A percentile compares a stretch with the other conserved stretches of the same genome.
Conservation (phyloP, 2,888 invertebrate genomes). For the Antheraea yamamai region DNA sequence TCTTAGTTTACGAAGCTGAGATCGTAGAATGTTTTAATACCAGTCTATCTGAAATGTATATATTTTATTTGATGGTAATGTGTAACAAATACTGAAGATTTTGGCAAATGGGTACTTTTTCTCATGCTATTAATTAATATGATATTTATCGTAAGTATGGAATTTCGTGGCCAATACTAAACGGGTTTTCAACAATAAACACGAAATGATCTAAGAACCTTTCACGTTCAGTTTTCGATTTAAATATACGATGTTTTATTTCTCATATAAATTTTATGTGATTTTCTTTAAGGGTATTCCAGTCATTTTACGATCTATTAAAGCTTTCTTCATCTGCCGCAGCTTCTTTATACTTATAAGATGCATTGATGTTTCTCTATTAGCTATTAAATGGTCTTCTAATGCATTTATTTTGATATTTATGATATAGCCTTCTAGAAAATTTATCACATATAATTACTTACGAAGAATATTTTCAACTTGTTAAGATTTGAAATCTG, state of each 20-base stretch:
- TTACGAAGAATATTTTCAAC: no score
- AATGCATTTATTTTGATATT: slow-evolving; percentile 6
- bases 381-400: neutral
- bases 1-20: neutral
- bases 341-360: neutral
- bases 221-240: neutral
- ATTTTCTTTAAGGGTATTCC: neutral
- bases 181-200: slow-evolving; percentile 1
- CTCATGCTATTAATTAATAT: no score
- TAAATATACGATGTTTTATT: slow-evolving; percentile 5
- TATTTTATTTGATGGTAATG: neutral
- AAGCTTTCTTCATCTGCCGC: slow-evolving; percentile 4
- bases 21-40: neutral
- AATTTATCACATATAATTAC: neutral
- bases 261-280: slow-evolving; percentile 6
- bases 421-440: slow-evolving; percentile 33
- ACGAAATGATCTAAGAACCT: neutral
- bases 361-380: neutral
- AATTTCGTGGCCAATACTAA: neutral
- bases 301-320: slow-evolving; percentile 4
- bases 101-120: neutral
- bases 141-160: neutral
- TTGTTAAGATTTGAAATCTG: no score
- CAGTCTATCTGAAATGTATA: neutral
- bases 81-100: neutral